Percentiles rank a stretch among this genome's conserved stretches.
Conservation (phyloP, 2,797 vertebrate genomes). For the Halcyon smyrnensis region DNA sequence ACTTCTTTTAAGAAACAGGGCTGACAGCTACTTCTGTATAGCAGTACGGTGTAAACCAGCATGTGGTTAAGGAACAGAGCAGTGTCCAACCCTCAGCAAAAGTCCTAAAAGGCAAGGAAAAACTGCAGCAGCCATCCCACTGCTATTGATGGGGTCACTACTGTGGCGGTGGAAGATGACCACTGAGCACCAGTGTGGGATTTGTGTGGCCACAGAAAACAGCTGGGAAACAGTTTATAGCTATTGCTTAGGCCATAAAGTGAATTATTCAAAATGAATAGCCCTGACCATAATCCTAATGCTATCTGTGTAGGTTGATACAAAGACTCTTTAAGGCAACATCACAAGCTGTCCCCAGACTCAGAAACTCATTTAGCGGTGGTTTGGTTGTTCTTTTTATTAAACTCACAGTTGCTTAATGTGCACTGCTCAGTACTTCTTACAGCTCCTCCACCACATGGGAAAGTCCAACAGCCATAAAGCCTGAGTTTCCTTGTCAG, state of each 20-base stretch:
- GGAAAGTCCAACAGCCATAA: background rate
- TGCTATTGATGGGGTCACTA: background rate
- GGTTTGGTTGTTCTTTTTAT: background rate
- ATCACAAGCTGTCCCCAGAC: background rate
- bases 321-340: background rate
- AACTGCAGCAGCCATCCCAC: background rate
- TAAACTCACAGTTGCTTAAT: background rate
- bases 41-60: background rate
- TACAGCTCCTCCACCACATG: background rate
- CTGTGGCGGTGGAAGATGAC: background rate
- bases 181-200: rapidly evolving
- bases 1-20: background rate
- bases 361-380: background rate
- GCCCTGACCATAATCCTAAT: background rate
- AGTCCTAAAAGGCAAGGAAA: background rate
- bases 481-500: background rate
- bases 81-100: background rate
- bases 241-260: background rate
- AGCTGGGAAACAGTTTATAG: background rate
- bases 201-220: background rate
- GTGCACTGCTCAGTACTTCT: rapidly evolving
- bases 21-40: rapidly evolving
- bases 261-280: background rate
- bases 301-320: background rate
- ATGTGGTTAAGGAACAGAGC: background rate